Evolutionary conservation across 2,797 vertebrate genomes (phyloP), one percentile per base, ranked within the genome.

Genomic region (Forpus xanthops): DNA sequence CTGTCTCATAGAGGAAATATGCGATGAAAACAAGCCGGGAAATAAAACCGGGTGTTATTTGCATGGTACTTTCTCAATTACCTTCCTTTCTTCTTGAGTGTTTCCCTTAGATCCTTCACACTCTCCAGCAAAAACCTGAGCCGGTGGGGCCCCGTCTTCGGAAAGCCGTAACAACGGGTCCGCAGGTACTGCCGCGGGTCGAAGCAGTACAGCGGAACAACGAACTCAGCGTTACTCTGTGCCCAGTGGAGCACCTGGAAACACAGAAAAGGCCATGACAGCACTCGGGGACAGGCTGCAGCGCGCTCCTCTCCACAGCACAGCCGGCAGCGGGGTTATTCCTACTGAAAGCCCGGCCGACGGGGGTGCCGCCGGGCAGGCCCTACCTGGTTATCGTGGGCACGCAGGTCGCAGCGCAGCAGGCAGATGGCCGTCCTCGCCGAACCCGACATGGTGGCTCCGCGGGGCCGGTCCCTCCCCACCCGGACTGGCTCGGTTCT

Each of bases 201-300:
- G 18, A 99, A 98, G 97, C 98, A 99, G 97, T 98, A 99, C 11
- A 99, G 97, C 1, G 98, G 98, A n/a, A 99, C 65, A 10, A 99
- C 81, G 52, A 97, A 66, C 37, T 98, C 98, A 0, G 98, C 98
- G 25, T 98, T 98, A 67, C 58, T 97, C 93, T 98, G 98, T 67
- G 98, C 98, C 98, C 98, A 98, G 78, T 97, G 96, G 27, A 99
- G 97, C 60, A 98, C 96, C 98, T 98, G 82, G 5, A 41, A 44
- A 35, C 30, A 56, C 45, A 56, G 31, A 45, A 18, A 44, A 13
- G 6, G 45, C 39, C 56, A 2, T 5, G 68, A 19, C 41, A 56
- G 75, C 76, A 9, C 8, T 1, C 1, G 18, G 56, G 39, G 31
- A 11, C 24, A 4, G 70, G 49, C 31, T 8, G 60, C 42, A 8